These are phyloP conservation scores for Microctonus hyperodae DNA, from an alignment of 2,888 invertebrate genomes.

Conservation along the genomic window DNA sequence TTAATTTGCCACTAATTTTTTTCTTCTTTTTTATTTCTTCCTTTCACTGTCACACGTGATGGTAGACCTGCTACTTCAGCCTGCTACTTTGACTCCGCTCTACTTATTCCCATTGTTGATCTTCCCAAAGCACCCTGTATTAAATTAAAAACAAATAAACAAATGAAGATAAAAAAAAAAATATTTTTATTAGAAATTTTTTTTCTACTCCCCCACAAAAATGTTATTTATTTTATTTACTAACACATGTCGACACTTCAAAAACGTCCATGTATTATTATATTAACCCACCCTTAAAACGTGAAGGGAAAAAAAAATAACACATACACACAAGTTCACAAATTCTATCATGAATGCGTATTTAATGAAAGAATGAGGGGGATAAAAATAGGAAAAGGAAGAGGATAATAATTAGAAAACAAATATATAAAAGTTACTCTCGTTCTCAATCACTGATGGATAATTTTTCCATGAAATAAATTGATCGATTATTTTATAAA, in stretches of 20 bases:
- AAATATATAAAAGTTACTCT: neutral
- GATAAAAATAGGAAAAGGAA: too few relatives aligned
- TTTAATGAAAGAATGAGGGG: too few relatives aligned
- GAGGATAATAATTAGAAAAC: neutral
- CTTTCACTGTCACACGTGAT: conserved; percentile 18
- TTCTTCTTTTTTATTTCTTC: conserved; percentile 49
- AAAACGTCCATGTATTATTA: neutral
- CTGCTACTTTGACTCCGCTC: conserved; percentile 35
- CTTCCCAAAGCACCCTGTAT: neutral
- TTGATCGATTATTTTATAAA: neutral
- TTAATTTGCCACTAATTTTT: conserved; percentile 40
- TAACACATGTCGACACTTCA: neutral
- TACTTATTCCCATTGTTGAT: conserved; percentile 17
- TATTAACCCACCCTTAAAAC: neutral
- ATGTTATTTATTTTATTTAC: neutral
- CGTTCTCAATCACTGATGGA: neutral
- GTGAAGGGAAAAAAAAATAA: too few relatives aligned
- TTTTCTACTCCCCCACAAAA: neutral
- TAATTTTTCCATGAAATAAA: neutral
- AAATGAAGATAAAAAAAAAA: neutral
- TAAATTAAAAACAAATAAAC: too few relatives aligned
- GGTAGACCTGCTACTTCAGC: conserved; percentile 39
- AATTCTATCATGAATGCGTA: neutral
- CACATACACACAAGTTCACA: neutral
- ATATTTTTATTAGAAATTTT: neutral